Evolutionary conservation across 2,888 invertebrate species (phyloP), one percentile per base, ranked within the genome.

Genomic region (Parnassius apollo): DNA sequence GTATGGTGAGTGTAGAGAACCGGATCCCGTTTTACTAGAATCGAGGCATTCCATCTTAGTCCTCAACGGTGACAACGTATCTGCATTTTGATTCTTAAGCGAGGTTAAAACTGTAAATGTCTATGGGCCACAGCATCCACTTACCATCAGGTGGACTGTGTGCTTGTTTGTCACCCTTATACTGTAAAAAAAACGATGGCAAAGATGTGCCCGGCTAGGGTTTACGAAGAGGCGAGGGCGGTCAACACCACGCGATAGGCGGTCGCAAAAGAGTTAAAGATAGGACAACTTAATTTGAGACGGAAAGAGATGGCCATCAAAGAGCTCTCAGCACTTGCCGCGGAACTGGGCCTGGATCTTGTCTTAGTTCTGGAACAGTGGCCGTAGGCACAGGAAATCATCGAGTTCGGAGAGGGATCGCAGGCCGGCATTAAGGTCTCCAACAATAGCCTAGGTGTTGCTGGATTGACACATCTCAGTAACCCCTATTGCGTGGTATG

Each of bases 321-420:
- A n/a, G 73, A 76, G 59, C 53, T 73, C 0, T 67, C 68, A 0
- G 59, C 53, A 1, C 2, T 75, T 0, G 68, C 71, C 0, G n/a
- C 11, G 0, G 64, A 66, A 1, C 25, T 54, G 18, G 0, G 52
- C 0, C 49, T 76, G 1, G 74, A 73, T 9, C 9, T 74, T 1
- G 60, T 71, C 0, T 68, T 76, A 0, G 65, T 74, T 0, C 74
- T 74, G 53, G 75, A 76, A 50, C 75, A 72, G 45, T 71, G 72
- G 18, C n/a, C 48, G 11, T 10, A 44, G 53, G 60, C 10, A 52
- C 50, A 50, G n/a, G 45, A 53, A 0, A 35, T 62, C 0, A n/a
- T 65, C 8, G 65, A 67, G 50, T 2, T 8, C 3, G 53, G 12
- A 11, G 2, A 12, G 9, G 18, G 35, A 9, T 35, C 53, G n/a